Percentiles rank a stretch among this genome's conserved stretches.
phyloP scores from a whole-genome alignment of 1,140 invertebrate genomes.

The Trichonephila inaurata region DNA sequence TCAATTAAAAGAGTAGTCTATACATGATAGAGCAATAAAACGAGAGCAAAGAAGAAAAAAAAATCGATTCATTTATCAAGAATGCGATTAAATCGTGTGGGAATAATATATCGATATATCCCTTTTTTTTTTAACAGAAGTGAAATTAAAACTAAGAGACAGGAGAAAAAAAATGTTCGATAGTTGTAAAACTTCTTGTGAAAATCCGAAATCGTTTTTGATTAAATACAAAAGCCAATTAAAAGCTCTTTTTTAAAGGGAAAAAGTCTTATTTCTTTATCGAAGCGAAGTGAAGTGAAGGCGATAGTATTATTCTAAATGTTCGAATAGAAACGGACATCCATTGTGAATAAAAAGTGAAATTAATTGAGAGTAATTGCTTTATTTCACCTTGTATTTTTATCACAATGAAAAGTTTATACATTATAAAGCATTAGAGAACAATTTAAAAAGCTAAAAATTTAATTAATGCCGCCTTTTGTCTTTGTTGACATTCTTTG shows the following conservation, averaged over 20 bases:
- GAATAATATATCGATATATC: slow-evolving; percentile 17
- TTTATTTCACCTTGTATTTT: not conserved
- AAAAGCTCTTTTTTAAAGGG: not conserved
- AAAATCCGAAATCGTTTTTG: not conserved
- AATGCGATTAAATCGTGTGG: slow-evolving; percentile 12
- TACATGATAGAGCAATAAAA: not conserved
- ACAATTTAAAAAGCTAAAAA: not conserved
- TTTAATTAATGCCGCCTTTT: not conserved
- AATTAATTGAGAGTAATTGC: slow-evolving; percentile 1
- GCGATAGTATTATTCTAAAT: not conserved
- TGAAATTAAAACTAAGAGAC: not conserved
- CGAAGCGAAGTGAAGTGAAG: not conserved
- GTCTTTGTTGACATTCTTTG: not conserved
- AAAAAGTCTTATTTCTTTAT: not conserved
- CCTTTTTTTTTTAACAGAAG: not conserved
- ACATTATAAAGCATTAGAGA: not conserved
- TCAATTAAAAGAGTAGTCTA: not conserved
- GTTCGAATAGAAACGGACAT: not conserved
- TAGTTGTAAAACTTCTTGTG: not conserved
- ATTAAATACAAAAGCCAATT: not conserved
- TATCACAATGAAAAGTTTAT: not conserved
- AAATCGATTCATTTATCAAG: slow-evolving; percentile 26
- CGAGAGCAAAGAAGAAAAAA: not conserved
- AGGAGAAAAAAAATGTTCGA: not conserved
- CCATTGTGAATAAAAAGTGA: not conserved